Conservation (phyloP, 2,797 vertebrate species). For the Merluccius polli region DNA sequence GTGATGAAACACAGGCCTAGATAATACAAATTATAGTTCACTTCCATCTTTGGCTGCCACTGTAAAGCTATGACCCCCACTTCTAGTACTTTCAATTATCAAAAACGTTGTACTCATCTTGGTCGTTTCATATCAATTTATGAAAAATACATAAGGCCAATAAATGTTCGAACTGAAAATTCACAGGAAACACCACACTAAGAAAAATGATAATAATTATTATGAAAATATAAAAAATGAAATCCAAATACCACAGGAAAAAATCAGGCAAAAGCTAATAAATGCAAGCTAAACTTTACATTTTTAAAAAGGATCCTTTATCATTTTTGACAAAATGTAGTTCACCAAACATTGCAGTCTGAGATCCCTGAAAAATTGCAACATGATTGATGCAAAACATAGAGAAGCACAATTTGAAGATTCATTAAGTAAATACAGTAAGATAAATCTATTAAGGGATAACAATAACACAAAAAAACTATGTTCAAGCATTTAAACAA, state of each 20-base stretch:
- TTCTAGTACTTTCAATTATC: slow-evolving; percentile 55
- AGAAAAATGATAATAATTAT: slow-evolving; percentile 39
- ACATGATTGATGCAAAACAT: slow-evolving; percentile 45
- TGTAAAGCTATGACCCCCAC: slow-evolving; percentile 79
- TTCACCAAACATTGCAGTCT: slow-evolving; percentile 60
- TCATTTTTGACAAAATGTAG: slow-evolving; percentile 45
- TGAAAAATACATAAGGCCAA: slow-evolving; percentile 73
- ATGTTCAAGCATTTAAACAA: slow-evolving; percentile 52
- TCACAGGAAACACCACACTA: slow-evolving; percentile 67
- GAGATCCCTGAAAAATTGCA: slow-evolving; percentile 68
- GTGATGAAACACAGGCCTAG: background rate
- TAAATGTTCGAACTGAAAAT: slow-evolving; percentile 62
- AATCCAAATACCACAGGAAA: slow-evolving; percentile 30
- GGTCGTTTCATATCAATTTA: slow-evolving; percentile 69
- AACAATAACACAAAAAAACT: slow-evolving; percentile 37
- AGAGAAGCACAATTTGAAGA: slow-evolving; percentile 41
- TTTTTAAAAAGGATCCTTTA: slow-evolving; percentile 48
- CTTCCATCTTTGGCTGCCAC: slow-evolving; percentile 43
- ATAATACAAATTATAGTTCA: slow-evolving; percentile 17
- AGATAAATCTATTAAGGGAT: slow-evolving; percentile 33
- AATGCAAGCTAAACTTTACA: slow-evolving; percentile 50
- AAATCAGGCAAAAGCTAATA: slow-evolving; percentile 57
- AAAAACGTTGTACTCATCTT: slow-evolving; percentile 62
- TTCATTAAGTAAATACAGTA: slow-evolving; percentile 50
- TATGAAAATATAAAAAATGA: slow-evolving; percentile 5